Conservation (phyloP, 2,113 vertebrate species). For the Petroica traversi region DNA sequence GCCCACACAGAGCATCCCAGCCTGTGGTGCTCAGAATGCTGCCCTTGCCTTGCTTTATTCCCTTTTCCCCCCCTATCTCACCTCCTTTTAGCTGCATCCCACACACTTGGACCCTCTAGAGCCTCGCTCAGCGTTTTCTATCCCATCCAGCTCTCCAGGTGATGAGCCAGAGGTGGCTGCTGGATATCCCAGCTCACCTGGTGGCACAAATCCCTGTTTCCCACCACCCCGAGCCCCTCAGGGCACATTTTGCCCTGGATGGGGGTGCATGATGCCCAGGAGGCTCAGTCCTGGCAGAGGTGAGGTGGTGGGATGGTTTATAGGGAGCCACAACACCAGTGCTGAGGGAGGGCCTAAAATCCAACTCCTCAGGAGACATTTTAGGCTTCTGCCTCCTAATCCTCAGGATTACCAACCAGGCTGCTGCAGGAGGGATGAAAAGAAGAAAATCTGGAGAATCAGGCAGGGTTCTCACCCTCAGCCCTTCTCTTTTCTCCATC, state of each 20-base stretch:
- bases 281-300: neutral
- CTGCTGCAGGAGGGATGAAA: neutral
- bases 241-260: neutral
- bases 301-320: fast-evolving
- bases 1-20: neutral
- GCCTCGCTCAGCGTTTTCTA: neutral
- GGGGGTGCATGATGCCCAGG: neutral
- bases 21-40: neutral
- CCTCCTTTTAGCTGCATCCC: neutral
- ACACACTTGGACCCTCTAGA: neutral
- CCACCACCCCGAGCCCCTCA: fast-evolving
- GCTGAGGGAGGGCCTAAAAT: neutral
- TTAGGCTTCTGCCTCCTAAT: neutral
- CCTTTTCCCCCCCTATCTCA: neutral
- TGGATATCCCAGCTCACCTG: neutral
- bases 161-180: neutral
- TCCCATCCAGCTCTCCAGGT: neutral
- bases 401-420: neutral
- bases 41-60: neutral
- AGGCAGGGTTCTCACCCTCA: neutral
- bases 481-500: neutral
- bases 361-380: neutral
- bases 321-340: neutral
- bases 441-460: neutral
- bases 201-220: neutral